phyloP scores from a whole-genome alignment of 2,113 vertebrate species.

The rabbit (Oryctolagus cuniculus) region mOryCun1.1 NC_091439.1:12744001-12744500 shows the following conservation, averaged over 20 bases:
- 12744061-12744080: background rate
- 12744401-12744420: slow-evolving; percentile 67
- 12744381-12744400: slow-evolving; percentile 77
- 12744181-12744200: slow-evolving; percentile 46
- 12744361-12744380: slow-evolving; percentile 74
- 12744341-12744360: slow-evolving; percentile 65
- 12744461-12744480: slow-evolving; percentile 64
- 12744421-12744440: slow-evolving; percentile 15
- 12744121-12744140: background rate
- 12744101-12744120: background rate
- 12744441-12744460: slow-evolving; percentile 62
- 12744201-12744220: background rate
- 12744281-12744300: background rate
- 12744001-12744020: background rate
- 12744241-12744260: background rate
- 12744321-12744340: slow-evolving; percentile 33
- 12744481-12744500: slow-evolving; percentile 75
- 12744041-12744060: background rate
- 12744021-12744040: background rate
- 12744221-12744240: background rate
- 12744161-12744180: background rate
- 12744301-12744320: slow-evolving; percentile 47
- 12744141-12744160: background rate
- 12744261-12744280: rapidly evolving
- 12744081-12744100: background rate